phyloP scores from a whole-genome alignment of 2,797 vertebrate species.

The Gallirallus australis region DNA sequence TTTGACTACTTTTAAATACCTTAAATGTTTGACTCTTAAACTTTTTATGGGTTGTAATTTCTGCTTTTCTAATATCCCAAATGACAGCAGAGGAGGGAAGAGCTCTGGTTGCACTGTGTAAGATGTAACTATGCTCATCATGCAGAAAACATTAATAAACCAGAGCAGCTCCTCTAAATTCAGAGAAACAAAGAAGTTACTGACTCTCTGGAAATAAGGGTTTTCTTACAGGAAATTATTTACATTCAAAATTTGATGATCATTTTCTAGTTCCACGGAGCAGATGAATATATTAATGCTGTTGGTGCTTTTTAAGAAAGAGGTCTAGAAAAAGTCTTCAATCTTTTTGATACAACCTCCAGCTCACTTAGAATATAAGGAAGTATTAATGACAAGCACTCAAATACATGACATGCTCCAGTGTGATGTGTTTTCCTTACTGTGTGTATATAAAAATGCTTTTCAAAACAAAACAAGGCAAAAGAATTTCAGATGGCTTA shows the following conservation, averaged over 20 bases:
- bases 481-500: not conserved
- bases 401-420: not conserved
- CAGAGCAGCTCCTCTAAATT: not conserved
- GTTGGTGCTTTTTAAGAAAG: not conserved
- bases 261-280: not conserved
- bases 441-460: not conserved
- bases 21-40: not conserved
- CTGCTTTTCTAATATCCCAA: not conserved
- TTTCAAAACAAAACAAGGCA: not conserved
- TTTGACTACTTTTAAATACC: not conserved
- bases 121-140: not conserved
- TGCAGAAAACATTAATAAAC: not conserved
- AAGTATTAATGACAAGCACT: not conserved
- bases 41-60: not conserved
- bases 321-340: not conserved
- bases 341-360: not conserved
- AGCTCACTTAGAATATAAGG: not conserved
- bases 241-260: not conserved
- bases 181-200: not conserved
- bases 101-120: rapidly evolving
- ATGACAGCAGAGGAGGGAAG: not conserved
- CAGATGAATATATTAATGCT: not conserved
- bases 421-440: not conserved
- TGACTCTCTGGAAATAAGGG: not conserved
- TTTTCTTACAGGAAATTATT: not conserved